A percentile compares a stretch with the other conserved stretches of the same genome.
Conservation (phyloP, 2,888 invertebrate species). For the Leptopterna dolabrata region DNA sequence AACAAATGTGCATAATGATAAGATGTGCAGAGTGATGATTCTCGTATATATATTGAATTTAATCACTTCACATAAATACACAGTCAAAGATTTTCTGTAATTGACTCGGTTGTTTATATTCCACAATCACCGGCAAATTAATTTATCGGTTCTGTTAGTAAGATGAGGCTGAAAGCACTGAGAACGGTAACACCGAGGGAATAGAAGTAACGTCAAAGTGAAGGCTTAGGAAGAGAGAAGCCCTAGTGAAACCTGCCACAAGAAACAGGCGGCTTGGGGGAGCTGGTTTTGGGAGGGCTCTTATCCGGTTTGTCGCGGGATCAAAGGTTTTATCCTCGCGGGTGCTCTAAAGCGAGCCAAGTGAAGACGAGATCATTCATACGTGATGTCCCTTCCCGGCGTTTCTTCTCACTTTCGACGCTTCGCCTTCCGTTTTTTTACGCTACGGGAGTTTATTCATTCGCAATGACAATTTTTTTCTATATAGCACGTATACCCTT, state of each 20-base stretch:
- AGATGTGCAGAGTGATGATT: no score
- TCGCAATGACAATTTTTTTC: no score
- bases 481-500: no score
- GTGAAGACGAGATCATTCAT: slow-evolving; percentile 23
- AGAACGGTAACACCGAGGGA: neutral
- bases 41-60: no score
- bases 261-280: neutral
- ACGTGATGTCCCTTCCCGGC: slow-evolving; percentile 13
- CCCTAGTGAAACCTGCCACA: slow-evolving; percentile 11
- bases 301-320: slow-evolving; percentile 38
- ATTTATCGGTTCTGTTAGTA: no score
- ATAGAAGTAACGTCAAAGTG: neutral
- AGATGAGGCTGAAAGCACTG: neutral
- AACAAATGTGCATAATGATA: no score
- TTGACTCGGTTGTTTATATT: no score
- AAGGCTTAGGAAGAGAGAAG: slow-evolving; percentile 2
- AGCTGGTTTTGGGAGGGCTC: slow-evolving; percentile 29
- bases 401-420: neutral
- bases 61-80: no score
- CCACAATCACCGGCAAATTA: no score
- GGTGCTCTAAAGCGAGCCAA: slow-evolving; percentile 7
- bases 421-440: neutral
- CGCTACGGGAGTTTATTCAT: no score
- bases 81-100: no score
- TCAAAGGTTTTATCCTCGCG: slow-evolving; percentile 34